Evolutionary conservation across 2,797 vertebrate species (phyloP).

Genomic region (Hippoglossus hippoglossus): DNA sequence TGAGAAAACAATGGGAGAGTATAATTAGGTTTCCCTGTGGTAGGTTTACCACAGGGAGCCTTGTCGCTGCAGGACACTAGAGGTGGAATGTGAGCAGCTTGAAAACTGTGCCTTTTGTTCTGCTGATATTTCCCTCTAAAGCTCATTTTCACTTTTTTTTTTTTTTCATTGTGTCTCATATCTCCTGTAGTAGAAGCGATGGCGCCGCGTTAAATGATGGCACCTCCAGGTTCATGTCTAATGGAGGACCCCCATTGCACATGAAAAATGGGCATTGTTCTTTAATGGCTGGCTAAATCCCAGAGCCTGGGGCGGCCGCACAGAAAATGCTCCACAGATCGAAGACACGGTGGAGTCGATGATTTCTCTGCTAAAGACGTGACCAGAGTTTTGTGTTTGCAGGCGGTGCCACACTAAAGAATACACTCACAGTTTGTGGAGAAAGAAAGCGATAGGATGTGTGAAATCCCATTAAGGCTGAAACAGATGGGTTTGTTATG

Average conservation of each 20-base stretch:
- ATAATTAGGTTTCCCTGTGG: conserved; percentile 24
- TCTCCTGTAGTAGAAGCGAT: conserved; percentile 46
- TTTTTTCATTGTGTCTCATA: conserved; percentile 24
- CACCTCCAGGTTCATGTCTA: conserved; percentile 72
- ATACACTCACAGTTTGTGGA: conserved; percentile 28
- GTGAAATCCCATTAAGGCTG: conserved; percentile 46
- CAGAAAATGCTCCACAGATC: conserved; percentile 45
- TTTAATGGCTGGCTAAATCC: conserved; percentile 64
- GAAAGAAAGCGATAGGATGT: conserved; percentile 21
- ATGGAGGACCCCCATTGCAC: conserved; percentile 73
- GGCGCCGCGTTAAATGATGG: conserved; percentile 57
- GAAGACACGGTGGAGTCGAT: conserved; percentile 35
- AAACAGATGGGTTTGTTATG: conserved; percentile 49
- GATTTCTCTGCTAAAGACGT: conserved; percentile 60
- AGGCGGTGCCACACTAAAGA: conserved; percentile 30
- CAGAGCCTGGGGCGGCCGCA: conserved; percentile 51
- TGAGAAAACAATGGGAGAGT: conserved; percentile 4
- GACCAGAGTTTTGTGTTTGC: conserved; percentile 30
- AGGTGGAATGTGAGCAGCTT: conserved; percentile 16
- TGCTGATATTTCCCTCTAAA: conserved; percentile 3
- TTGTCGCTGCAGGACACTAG: conserved; percentile 7
- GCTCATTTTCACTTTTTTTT: conserved; percentile 10
- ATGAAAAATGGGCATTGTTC: conserved; percentile 70
- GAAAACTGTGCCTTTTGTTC: conserved; percentile 9
- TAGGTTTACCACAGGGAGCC: background rate